Percentiles rank a stretch among this genome's conserved stretches.
phyloP scores from a whole-genome alignment of 2,888 invertebrate species.

The Dolomedes plantarius region DNA sequence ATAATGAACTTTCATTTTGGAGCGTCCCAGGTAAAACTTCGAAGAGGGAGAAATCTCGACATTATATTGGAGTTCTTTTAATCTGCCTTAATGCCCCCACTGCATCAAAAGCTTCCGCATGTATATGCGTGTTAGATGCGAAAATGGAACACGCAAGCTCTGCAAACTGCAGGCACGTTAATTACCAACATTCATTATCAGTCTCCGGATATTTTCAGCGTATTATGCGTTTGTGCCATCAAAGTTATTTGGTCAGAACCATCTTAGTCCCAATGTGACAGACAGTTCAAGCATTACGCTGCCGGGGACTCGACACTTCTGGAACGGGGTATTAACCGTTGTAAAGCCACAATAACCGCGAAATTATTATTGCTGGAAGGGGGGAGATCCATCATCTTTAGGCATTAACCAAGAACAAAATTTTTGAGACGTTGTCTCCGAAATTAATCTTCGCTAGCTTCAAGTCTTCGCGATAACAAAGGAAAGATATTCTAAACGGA shows the following conservation, averaged over 20 bases:
- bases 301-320: not conserved
- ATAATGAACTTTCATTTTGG: slow-evolving; percentile 14
- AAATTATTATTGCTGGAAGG: slow-evolving; percentile 39
- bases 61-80: slow-evolving; percentile 44
- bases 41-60: not conserved
- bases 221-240: slow-evolving; percentile 20
- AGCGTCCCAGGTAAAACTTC: slow-evolving; percentile 12
- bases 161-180: slow-evolving; percentile 24
- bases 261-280: not conserved
- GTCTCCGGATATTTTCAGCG: slow-evolving; percentile 31
- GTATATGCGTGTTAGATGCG: slow-evolving; percentile 29
- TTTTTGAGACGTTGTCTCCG: slow-evolving; percentile 40
- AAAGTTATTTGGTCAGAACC: slow-evolving; percentile 37
- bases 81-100: slow-evolving; percentile 28
- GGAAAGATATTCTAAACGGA: slow-evolving; percentile 39
- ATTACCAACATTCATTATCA: slow-evolving; percentile 60
- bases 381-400: slow-evolving; percentile 41
- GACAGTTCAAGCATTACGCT: not conserved
- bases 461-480: slow-evolving; percentile 15
- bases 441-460: slow-evolving; percentile 52
- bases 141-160: slow-evolving; percentile 30
- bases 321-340: not conserved
- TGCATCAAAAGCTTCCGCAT: slow-evolving; percentile 4
- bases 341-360: slow-evolving; percentile 40
- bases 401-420: slow-evolving; percentile 48